phyloP scores from a whole-genome alignment of 1,140 invertebrate species.

The Phortica variegata region DNA sequence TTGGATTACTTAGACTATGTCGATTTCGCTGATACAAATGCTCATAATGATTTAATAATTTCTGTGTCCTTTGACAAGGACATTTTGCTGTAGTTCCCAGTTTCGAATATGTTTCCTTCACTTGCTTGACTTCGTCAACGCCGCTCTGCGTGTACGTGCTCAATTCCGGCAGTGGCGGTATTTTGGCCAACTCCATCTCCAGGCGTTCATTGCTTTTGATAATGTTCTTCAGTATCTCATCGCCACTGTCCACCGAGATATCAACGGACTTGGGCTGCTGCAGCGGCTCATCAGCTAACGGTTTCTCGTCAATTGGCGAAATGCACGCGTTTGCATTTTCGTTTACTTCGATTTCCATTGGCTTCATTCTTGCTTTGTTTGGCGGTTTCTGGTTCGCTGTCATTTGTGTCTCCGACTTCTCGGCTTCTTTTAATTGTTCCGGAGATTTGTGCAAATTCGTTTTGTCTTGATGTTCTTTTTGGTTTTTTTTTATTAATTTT shows the following conservation, averaged over 20 bases:
- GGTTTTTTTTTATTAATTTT: slow-evolving; percentile 14
- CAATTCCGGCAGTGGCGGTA: slow-evolving; percentile 40
- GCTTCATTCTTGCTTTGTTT: slow-evolving; percentile 11
- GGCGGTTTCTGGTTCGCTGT: slow-evolving; percentile 8
- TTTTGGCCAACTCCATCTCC: slow-evolving; percentile 44
- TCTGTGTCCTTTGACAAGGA: slow-evolving; percentile 42
- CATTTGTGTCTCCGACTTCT: slow-evolving; percentile 6
- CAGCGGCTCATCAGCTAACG: no score
- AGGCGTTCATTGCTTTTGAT: slow-evolving; percentile 45
- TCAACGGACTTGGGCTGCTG: no score
- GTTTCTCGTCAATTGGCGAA: slow-evolving; percentile 38
- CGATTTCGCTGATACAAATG: slow-evolving; percentile 15
- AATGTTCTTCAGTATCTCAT: slow-evolving; percentile 43
- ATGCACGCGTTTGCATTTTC: slow-evolving; percentile 50
- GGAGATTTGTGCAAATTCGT: slow-evolving; percentile 21
- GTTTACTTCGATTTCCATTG: slow-evolving; percentile 19
- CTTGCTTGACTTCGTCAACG: no score
- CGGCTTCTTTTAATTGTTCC: slow-evolving; percentile 28
- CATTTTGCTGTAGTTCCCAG: slow-evolving; percentile 27
- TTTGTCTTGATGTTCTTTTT: slow-evolving; percentile 20
- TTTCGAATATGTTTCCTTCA: not conserved
- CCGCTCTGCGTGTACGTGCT: slow-evolving; percentile 7
- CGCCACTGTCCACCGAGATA: slow-evolving; percentile 16
- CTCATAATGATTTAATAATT: slow-evolving; percentile 14
- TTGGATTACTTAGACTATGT: no score